Evolutionary conservation across 2,888 invertebrate genomes (phyloP), one percentile per base, ranked within the genome.

Genomic region (Neoitamus cyanurus): DNA sequence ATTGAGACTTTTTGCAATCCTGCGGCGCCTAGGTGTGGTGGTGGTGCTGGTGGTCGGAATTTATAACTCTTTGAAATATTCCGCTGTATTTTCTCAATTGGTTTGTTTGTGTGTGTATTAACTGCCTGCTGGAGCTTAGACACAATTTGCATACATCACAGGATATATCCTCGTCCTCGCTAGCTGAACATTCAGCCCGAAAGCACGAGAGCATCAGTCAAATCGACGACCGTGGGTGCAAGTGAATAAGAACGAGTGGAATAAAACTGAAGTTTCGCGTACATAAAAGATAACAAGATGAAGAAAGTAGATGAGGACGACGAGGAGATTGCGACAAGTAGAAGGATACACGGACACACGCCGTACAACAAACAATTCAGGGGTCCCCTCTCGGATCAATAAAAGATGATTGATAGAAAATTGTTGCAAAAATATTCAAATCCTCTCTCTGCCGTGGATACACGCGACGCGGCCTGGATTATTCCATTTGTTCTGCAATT

Each of bases 331-430:
- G 70, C 31, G 83, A 72, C 72, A 83, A 72, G 42, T 46, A 30
- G 28, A 69, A 80, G 69, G 68, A 68, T 68, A 85, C 68, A 82
- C 36, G 83, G 31, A 77, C 77, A 85, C 75, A 83, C 30, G 31
- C 31, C 80, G 34, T 83, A 83, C 84, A 80, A 78, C 85, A 85
- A 73, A 84, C 84, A 85, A 85, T 85, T 84, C 80, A 34, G 72
- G 58, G 80, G 46, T 78, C 77, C 77, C 78, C 72, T 68, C 34
- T 34, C 69, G 84, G 86, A 86, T 86, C 86, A 86, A 86, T 86
- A 86, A 80, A 78, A 82, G 75, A 86, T 86, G 86, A 86, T 86
- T 86, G 86, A 86, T 86, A 86, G 86, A 86, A 84, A 86, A 86
- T 86, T 86, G 84, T 83, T 84, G 83, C 68, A 84, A 83, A 85